These are phyloP conservation scores for Chaunax sp. DNA, from an alignment of 2,797 vertebrate species.

Conservation along the genomic window DNA sequence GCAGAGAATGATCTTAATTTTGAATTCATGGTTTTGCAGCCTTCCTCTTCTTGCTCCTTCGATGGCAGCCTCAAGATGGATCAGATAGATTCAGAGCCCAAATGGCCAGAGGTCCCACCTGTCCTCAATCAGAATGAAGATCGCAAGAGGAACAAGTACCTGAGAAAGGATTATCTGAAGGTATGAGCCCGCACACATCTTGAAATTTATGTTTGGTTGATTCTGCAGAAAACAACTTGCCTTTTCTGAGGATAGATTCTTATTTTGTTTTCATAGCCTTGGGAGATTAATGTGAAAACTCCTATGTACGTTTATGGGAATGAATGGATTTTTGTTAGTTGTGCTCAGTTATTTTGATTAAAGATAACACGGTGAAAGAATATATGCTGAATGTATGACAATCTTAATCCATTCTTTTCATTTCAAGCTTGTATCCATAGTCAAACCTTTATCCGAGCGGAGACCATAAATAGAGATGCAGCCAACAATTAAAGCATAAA, in stretches of 20 bases:
- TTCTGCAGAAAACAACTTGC: not conserved
- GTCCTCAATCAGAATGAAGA: conserved; percentile 95
- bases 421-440: no score
- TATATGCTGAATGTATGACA: not conserved
- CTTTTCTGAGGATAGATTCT: not conserved
- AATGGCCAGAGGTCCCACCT: conserved; percentile 91
- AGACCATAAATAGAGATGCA: not conserved
- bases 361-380: no score
- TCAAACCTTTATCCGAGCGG: not conserved
- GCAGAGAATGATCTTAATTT: not conserved
- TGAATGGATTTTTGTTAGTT: no score
- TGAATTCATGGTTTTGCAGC: conserved; percentile 58
- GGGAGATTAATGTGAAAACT: no score
- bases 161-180: conserved; percentile 97
- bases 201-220: not conserved
- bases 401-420: no score
- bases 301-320: no score
- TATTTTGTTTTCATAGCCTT: no score
- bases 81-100: conserved; percentile 84
- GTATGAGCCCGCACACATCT: conserved; percentile 67
- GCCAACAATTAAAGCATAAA: accelerated
- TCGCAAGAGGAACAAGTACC: conserved; percentile 92
- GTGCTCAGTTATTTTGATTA: not conserved
- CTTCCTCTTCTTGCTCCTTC: conserved; percentile 84
- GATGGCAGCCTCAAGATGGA: conserved; percentile 86